Percentiles rank a stretch among this genome's conserved stretches.
Conservation (phyloP, 2,113 vertebrate genomes). For the Mustelus asterias region DNA sequence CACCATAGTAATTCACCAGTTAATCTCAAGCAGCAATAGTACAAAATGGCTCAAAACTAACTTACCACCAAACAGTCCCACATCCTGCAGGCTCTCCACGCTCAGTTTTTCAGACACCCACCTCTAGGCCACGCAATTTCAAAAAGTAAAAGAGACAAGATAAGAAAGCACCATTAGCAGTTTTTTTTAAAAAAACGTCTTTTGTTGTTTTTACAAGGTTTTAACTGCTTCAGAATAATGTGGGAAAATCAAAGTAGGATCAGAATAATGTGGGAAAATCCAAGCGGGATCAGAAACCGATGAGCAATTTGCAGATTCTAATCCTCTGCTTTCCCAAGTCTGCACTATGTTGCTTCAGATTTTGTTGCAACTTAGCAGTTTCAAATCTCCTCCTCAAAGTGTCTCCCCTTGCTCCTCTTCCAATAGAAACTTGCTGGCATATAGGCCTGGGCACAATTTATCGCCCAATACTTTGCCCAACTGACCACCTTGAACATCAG, state of each 20-base stretch:
- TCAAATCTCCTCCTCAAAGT: not conserved
- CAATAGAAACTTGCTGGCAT: not conserved
- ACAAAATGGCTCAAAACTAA: slow-evolving; percentile 9
- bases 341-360: not conserved
- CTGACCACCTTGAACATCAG: not conserved
- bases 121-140: slow-evolving; percentile 64
- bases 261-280: not conserved
- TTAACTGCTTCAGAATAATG: not conserved
- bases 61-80: slow-evolving; percentile 96
- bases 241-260: not conserved
- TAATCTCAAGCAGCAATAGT: not conserved
- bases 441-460: not conserved
- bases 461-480: not conserved
- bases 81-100: slow-evolving; percentile 93
- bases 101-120: slow-evolving; percentile 98
- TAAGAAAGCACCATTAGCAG: not conserved
- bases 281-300: not conserved
- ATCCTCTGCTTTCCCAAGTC: not conserved
- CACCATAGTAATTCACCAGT: not conserved
- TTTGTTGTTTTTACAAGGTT: not conserved
- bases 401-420: not conserved
- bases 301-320: not conserved
- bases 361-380: not conserved
- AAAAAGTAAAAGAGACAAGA: slow-evolving; percentile 31
- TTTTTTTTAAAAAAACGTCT: not conserved